Conservation (phyloP, 2,888 invertebrate species). For the Trichopoda pennipes region DNA sequence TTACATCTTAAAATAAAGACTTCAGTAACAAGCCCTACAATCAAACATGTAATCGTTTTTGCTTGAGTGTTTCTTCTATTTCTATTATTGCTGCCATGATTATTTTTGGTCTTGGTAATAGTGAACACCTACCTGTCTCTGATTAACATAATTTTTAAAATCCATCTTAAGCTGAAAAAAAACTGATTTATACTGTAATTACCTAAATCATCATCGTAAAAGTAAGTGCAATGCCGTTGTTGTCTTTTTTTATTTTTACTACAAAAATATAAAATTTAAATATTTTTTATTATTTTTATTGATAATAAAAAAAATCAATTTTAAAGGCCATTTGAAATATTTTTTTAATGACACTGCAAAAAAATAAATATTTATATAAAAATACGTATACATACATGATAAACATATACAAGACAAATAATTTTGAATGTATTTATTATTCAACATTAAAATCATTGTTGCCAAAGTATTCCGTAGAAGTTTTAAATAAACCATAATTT, state of each 20-base stretch:
- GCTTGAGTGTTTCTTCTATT: slow-evolving; percentile 43
- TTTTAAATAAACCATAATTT: background rate
- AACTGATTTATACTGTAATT: slow-evolving; percentile 5
- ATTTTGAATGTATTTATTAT: slow-evolving; percentile 8
- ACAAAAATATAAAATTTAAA: slow-evolving; percentile 8
- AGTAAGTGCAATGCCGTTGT: slow-evolving; percentile 11
- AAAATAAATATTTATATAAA: background rate
- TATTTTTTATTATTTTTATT: slow-evolving; percentile 17
- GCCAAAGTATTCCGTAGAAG: slow-evolving; percentile 22
- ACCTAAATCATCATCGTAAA: slow-evolving; percentile 26
- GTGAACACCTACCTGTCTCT: slow-evolving; percentile 50
- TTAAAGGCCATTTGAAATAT: slow-evolving; percentile 49
- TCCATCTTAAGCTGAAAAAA: background rate
- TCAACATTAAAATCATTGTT: slow-evolving; percentile 38
- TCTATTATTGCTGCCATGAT: slow-evolving; percentile 2
- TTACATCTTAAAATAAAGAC: slow-evolving; percentile 73
- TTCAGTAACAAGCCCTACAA: slow-evolving; percentile 73
- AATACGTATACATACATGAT: background rate
- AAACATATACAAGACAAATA: background rate
- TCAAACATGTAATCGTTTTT: slow-evolving; percentile 64
- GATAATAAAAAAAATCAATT: slow-evolving; percentile 17
- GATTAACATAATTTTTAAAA: slow-evolving; percentile 20
- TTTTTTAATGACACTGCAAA: slow-evolving; percentile 30
- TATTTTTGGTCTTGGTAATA: slow-evolving; percentile 31
- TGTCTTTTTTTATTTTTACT: background rate